Conservation (phyloP, 2,888 invertebrate species). For the Hirtodrosophila duncani region DNA sequence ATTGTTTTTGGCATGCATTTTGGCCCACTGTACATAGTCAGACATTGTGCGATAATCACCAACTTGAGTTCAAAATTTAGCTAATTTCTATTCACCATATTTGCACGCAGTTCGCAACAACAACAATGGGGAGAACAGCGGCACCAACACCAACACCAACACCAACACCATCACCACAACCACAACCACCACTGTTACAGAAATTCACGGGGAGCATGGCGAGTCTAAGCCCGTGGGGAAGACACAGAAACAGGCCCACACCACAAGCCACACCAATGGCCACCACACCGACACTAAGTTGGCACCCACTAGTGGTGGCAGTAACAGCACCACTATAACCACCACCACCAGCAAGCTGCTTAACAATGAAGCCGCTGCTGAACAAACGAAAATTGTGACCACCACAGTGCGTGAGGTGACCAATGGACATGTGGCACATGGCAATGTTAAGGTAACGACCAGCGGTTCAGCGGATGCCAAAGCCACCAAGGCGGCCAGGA, state of each 20-base stretch:
- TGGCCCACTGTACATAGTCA: too few species aligned
- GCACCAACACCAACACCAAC: constrained; percentile 17
- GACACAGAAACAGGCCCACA: constrained; percentile 14
- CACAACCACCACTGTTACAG: constrained; percentile 16
- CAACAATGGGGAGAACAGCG: constrained; percentile 37
- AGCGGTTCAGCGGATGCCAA: constrained; percentile 61
- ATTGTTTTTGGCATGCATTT: too few species aligned
- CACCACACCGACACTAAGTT: constrained; percentile 13
- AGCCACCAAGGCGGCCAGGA: constrained; percentile 45
- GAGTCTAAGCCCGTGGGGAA: too few species aligned
- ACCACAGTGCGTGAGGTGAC: constrained; percentile 46
- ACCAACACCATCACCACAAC: constrained; percentile 25
- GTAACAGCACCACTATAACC: constrained; percentile 13
- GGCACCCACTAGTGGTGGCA: too few species aligned
- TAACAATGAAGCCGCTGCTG: constrained; percentile 15
- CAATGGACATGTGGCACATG: constrained; percentile 49
- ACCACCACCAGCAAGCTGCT: constrained; percentile 9
- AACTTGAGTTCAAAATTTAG: background rate
- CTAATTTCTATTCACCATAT: constrained; percentile 1
- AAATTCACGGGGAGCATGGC: too few species aligned
- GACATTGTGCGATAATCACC: too few species aligned
- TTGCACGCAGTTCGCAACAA: constrained; percentile 25
- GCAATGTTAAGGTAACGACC: constrained; percentile 48
- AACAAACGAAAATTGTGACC: constrained; percentile 21
- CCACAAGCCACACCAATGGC: constrained; percentile 21